A percentile compares a stretch with the other conserved stretches of the same genome.
Evolutionary conservation across 1,140 invertebrate species (phyloP).

Genomic region (Drosophila nebulosa): DNA sequence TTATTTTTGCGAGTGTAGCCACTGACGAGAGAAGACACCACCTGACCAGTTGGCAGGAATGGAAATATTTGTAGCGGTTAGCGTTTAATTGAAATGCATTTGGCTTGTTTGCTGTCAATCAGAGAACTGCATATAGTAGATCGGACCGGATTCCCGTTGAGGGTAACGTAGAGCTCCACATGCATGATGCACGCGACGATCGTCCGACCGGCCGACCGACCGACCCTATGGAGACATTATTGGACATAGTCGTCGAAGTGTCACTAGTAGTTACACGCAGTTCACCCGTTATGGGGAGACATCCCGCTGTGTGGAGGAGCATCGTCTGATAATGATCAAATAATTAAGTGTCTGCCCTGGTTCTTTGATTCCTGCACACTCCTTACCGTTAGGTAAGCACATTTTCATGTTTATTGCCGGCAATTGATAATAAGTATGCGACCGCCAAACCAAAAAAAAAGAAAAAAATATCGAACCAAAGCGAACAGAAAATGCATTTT

Average conservation of each 20-base stretch:
- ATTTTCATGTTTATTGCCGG: slow-evolving; percentile 71
- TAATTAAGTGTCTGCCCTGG: slow-evolving; percentile 22
- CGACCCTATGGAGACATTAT: slow-evolving; percentile 1
- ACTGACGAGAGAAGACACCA: slow-evolving; percentile 7
- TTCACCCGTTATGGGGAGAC: slow-evolving; percentile 17
- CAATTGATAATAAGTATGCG: slow-evolving; percentile 72
- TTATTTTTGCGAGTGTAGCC: background rate
- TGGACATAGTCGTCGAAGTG: background rate
- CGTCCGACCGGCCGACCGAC: too few relatives aligned
- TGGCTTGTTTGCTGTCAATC: slow-evolving; percentile 76
- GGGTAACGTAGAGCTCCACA: background rate
- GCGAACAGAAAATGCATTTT: background rate
- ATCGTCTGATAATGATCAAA: slow-evolving; percentile 2
- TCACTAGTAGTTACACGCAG: background rate
- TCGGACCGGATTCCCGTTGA: background rate
- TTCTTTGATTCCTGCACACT: slow-evolving; percentile 10
- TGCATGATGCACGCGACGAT: background rate
- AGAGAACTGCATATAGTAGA: slow-evolving; percentile 22
- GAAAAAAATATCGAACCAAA: too few relatives aligned
- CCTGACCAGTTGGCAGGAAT: slow-evolving; percentile 38
- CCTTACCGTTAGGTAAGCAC: slow-evolving; percentile 50
- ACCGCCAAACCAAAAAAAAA: slow-evolving; percentile 27
- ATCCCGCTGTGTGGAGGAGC: background rate
- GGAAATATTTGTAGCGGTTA: slow-evolving; percentile 78
- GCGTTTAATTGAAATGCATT: slow-evolving; percentile 80